Evolutionary conservation across 1,140 invertebrate species (phyloP).

Genomic region (Leptinotarsa texana): DNA sequence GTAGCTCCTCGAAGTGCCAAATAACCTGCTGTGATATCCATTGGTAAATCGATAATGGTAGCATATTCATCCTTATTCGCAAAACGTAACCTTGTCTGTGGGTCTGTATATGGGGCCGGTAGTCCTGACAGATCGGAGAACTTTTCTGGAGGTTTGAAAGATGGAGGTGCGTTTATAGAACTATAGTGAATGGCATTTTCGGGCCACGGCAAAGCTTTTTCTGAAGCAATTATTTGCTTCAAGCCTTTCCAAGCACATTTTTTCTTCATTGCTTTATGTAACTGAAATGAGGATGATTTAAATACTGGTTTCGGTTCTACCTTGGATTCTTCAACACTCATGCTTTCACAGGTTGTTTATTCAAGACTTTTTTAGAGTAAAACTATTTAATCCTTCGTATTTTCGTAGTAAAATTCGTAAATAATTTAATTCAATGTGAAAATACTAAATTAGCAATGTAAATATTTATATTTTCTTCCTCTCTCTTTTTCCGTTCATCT

Average conservation of each 20-base stretch:
- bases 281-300: conserved; percentile 48
- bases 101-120: conserved; percentile 84
- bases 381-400: background rate
- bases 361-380: background rate
- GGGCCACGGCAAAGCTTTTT: conserved; percentile 71
- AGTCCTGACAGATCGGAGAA: conserved; percentile 92
- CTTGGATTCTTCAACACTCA: conserved; percentile 47
- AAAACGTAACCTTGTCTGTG: conserved; percentile 85
- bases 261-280: conserved; percentile 59
- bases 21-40: conserved; percentile 89
- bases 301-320: conserved; percentile 47
- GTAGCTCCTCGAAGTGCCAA: conserved; percentile 82
- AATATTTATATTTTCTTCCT: no score
- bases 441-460: no score
- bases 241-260: conserved; percentile 77
- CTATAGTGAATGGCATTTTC: conserved; percentile 72
- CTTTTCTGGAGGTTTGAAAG: conserved; percentile 88
- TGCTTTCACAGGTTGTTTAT: conserved; percentile 31
- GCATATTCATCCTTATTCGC: conserved; percentile 84
- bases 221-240: conserved; percentile 77
- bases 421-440: no score
- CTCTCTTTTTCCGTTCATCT: no score
- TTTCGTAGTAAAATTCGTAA: no score
- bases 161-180: conserved; percentile 86
- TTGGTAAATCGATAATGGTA: conserved; percentile 80